phyloP scores from a whole-genome alignment of 2,888 invertebrate species.

The Leucophenga maculata region DNA sequence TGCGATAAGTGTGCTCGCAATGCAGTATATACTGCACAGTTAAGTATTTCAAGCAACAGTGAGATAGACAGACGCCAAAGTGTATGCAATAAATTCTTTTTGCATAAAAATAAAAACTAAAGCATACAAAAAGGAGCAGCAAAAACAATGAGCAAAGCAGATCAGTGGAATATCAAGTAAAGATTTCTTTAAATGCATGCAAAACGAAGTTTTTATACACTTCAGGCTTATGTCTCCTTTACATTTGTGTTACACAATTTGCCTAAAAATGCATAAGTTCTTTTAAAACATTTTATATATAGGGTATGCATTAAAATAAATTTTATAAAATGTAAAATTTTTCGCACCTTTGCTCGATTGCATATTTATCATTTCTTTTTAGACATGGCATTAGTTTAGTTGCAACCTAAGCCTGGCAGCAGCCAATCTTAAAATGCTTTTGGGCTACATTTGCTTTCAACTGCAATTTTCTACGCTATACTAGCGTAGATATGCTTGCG shows the following conservation, averaged over 20 bases:
- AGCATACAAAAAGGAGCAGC: too few species aligned
- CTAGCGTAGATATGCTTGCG: too few species aligned
- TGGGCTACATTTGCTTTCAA: not conserved
- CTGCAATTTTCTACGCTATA: conserved; percentile 11
- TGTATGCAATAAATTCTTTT: conserved; percentile 53
- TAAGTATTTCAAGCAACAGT: not conserved
- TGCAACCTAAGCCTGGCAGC: not conserved
- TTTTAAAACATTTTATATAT: too few species aligned
- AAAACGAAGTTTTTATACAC: too few species aligned
- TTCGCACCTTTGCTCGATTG: conserved; percentile 54
- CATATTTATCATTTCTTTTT: conserved; percentile 55
- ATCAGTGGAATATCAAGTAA: too few species aligned
- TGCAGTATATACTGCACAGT: not conserved
- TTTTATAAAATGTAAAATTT: conserved; percentile 44
- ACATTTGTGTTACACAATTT: too few species aligned
- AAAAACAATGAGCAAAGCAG: conserved; percentile 19
- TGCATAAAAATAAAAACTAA: conserved; percentile 46
- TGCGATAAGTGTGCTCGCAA: conserved; percentile 43
- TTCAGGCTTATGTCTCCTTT: too few species aligned
- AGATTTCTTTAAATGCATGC: not conserved
- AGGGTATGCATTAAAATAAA: not conserved
- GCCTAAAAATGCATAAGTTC: too few species aligned
- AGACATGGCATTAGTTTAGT: conserved; percentile 36
- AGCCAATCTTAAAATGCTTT: not conserved
- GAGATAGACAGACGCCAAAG: not conserved